phyloP scores from a whole-genome alignment of 2,113 vertebrate genomes.

The Hystrix cristata region DNA sequence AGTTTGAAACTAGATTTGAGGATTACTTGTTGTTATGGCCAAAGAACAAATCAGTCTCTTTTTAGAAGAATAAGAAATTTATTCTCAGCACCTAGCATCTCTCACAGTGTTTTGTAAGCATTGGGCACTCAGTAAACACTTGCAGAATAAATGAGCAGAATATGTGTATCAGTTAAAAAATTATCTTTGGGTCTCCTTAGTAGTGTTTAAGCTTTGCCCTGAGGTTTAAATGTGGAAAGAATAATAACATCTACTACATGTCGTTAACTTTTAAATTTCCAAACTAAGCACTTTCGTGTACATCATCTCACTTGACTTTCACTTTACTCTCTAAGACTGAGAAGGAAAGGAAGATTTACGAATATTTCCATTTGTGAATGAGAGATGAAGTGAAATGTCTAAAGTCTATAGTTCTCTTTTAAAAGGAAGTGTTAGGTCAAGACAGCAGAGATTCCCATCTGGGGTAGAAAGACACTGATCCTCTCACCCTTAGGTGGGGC shows the following conservation, averaged over 20 bases:
- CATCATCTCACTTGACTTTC: conserved; percentile 8
- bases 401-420: conserved; percentile 16
- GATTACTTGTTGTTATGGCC: conserved; percentile 29
- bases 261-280: conserved; percentile 23
- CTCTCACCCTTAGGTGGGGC: not conserved
- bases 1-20: not conserved
- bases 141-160: conserved; percentile 7
- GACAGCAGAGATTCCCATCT: not conserved
- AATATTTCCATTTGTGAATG: conserved; percentile 54
- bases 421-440: not conserved
- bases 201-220: not conserved
- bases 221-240: conserved; percentile 39
- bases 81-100: not conserved
- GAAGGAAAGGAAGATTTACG: conserved; percentile 46
- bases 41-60: not conserved
- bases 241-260: not conserved
- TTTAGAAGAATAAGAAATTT: conserved; percentile 24
- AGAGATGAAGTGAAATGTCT: conserved; percentile 2
- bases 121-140: not conserved
- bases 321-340: not conserved
- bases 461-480: not conserved
- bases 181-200: conserved; percentile 8
- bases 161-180: conserved; percentile 31
- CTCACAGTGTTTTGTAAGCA: conserved; percentile 14
- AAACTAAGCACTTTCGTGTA: not conserved